Evolutionary conservation across 2,888 invertebrate genomes (phyloP), one percentile per base, ranked within the genome.

Genomic region (Zhengitettix transpicula): DNA sequence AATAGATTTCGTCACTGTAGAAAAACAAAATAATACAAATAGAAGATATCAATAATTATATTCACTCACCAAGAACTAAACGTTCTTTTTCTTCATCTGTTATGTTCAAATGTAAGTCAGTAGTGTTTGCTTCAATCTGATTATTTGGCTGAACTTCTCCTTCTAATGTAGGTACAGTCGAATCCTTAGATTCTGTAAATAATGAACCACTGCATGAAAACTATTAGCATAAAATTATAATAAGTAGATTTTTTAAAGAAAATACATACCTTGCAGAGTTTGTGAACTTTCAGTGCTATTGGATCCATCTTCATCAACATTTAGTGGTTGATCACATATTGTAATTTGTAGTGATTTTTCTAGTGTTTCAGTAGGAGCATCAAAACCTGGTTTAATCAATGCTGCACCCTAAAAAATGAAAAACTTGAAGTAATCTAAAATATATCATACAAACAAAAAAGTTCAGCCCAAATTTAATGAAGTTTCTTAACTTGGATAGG

Each of bases 11-110:
- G 3, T 28, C n/a, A 47, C 47, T 8, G 8, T 14, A 47, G 12
- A 47, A 47, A 14, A 47, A 14, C 9, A 47, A 8, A 47, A 42
- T 42, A 11, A 14, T 47, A 47, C n/a, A n/a, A n/a, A n/a, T 47
- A 47, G 47, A 14, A 47, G 8, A 47, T n/a, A 8, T 47, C 9
- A 14, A 47, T 47, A 47, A 14, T 14, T 47, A 28, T 7, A 28
- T 28, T 28, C 28, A 56, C 52, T 60, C 59, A 67, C 66, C 66
- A 68, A 71, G 69, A 58, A 75, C 66, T 62, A 72, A 71, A 61
- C 84, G 81, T 67, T 90, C 85, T 69, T 96, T 96, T 70, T 96
- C 94, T 71, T 96, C 95, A 69, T 95, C 95, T 0, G 95, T 95
- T 17, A 93, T 88, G 72, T 93, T 94, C 58, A 82, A 76, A 61